Base-by-base conservation (phyloP, 2,888 invertebrate genomes). In the Cerastoderma edule region DNA sequence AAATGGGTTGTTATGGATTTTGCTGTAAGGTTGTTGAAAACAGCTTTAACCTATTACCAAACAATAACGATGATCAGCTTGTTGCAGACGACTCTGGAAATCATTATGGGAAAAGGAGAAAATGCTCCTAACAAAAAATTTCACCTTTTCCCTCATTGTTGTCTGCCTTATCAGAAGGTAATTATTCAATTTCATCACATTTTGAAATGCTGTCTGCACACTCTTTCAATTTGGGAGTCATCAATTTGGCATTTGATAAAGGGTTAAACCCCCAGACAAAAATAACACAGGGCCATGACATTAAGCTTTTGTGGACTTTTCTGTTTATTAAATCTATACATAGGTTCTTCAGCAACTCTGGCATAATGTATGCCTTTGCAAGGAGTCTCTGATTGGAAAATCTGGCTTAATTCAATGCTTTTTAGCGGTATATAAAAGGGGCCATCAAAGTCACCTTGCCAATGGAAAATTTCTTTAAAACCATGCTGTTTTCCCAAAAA, bases 61-160 rank as follows among this genome's bases (percentile, higher is more conserved):
- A 22, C 2, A 19, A 10, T 53, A 24, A 53, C 22, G 24, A 53
- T 53, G 53, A 22, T 53, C 24, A 2, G 19, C 50, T 50, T 50
- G 10, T 6, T 16, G 6, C 10, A 50, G 13, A 50, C 6, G 50
- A 10, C 10, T 50, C 22, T 22, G 22, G 50, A n/a, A n/a, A 16
- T n/a, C 10, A 50, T 50, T 16, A n/a, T 50, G 50, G 50, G 50
- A 50, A 50, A 50, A 50, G 50, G 22, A 50, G 50, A 50, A 50
- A 50, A 16, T 50, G 50, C 50, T 50, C 13, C 6, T 16, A n/a
- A 16, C 22, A 6, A 50, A 22, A 13, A 50, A 16, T 50, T 50
- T 50, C 50, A n/a, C 22, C 50, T 50, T 50, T 50, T n/a, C 16
- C 8, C 16, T 39, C 39, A 39, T 39, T 39, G 16, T 10, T 16